Base-by-base conservation (phyloP, 2,888 invertebrate genomes). In the Netelia inedita region DNA sequence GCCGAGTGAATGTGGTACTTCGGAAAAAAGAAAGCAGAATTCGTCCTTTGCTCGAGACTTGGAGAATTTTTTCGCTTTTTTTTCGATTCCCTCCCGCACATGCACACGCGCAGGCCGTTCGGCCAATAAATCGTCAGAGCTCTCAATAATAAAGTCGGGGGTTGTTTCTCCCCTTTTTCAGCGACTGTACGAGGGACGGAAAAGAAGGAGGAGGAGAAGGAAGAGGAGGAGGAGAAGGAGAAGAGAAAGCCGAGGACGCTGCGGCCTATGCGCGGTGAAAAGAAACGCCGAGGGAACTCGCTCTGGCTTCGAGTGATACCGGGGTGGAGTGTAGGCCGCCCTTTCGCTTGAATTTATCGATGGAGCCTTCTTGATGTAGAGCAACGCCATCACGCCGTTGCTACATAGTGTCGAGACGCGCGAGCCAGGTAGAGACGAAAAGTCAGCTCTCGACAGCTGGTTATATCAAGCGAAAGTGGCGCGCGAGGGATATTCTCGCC, bases 301-400 rank as follows among this genome's bases (percentile, higher is more conserved):
- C 35, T 35, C 35, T 50, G 79, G 68, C 69, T 73, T 65, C 50
- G 55, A 46, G 72, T 43, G 68, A 75, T 82, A 75, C 80, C 57
- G 11, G 61, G 71, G 50, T 76, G 78, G 69, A 66, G 71, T 73
- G 59, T 71, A 78, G 68, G 41, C 19, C 75, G 61, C 43, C 79
- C 61, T 55, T 63, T 65, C 61, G 14, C 65, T 35, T 75, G 82
- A 82, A 85, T 82, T 86, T 85, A 88, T 89, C 89, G 87, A 91
- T 90, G 90, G 89, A 88, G 88, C 88, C 88, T 71, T 90, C 90
- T 85, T 92, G 90, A 92, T 92, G 92, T 89, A 89, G 86, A 86
- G 89, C 86, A 71, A 53, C 53, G 53, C 16, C 35, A 53, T 53
- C 23, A 55, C 72, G 46, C 61, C 57, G 71, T 75, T 23, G 79